These are phyloP conservation scores for Phoebastria nigripes DNA, from an alignment of 2,797 vertebrate species.

Conservation along the genomic window DNA sequence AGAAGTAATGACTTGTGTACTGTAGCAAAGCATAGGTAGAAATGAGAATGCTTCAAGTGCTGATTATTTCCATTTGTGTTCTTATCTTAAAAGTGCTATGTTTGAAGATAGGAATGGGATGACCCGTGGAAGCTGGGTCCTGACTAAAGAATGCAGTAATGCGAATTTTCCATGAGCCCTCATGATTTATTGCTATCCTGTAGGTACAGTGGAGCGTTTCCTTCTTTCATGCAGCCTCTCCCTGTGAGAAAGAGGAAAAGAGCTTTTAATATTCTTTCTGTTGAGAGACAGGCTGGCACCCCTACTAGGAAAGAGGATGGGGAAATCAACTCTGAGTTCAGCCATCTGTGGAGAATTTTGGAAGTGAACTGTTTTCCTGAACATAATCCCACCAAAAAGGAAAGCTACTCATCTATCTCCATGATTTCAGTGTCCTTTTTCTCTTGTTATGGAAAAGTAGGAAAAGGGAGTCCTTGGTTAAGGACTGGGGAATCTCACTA, in stretches of 20 bases:
- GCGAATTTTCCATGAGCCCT: not conserved
- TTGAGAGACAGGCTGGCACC: slow-evolving; percentile 10
- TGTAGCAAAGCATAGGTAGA: not conserved
- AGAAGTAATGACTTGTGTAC: not conserved
- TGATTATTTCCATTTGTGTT: not conserved
- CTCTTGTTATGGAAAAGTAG: not conserved
- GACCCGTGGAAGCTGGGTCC: not conserved
- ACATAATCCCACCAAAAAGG: not conserved
- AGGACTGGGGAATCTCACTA: not conserved
- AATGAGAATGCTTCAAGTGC: not conserved
- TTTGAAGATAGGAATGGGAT: not conserved
- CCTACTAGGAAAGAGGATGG: not conserved
- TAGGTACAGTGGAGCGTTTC: not conserved
- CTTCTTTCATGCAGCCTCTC: not conserved
- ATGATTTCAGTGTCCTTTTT: not conserved
- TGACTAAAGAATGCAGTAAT: not conserved
- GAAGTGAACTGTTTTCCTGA: not conserved
- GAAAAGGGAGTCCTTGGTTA: not conserved
- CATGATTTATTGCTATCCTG: not conserved
- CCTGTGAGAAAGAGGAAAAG: not conserved
- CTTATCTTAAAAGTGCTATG: not conserved
- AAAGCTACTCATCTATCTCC: not conserved
- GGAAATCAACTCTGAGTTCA: slow-evolving; percentile 35
- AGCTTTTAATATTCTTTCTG: slow-evolving; percentile 13
- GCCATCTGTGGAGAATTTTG: not conserved